Conservation (phyloP, 2,888 invertebrate genomes). For the Bombyx huttoni region DNA sequence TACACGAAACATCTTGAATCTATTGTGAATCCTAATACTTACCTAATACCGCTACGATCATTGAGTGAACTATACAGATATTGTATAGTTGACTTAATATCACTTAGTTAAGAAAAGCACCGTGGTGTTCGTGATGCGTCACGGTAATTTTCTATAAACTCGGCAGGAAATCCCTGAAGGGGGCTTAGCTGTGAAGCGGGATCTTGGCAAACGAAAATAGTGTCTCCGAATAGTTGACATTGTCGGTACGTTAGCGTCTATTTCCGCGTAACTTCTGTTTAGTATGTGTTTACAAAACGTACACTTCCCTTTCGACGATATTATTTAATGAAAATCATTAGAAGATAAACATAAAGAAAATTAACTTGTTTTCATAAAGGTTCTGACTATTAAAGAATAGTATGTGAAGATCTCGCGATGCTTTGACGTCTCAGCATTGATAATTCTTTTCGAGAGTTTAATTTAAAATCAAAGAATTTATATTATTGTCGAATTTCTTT, state of each 20-base stretch:
- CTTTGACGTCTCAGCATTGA: background rate
- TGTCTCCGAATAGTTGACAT: conserved; percentile 52
- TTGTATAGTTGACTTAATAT: too few species aligned
- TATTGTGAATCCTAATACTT: background rate
- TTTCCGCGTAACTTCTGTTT: conserved; percentile 27
- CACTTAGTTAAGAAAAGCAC: too few species aligned
- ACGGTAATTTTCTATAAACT: conserved; percentile 22
- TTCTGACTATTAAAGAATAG: too few species aligned
- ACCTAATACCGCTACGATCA: too few species aligned
- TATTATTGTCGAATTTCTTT: too few species aligned
- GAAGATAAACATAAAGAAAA: background rate
- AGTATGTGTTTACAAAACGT: background rate
- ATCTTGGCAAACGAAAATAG: conserved; percentile 35
- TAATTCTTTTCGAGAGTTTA: background rate
- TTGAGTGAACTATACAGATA: too few species aligned
- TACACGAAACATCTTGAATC: background rate
- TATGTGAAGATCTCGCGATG: background rate
- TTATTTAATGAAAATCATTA: background rate
- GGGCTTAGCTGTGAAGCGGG: conserved; percentile 23
- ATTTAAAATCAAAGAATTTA: too few species aligned
- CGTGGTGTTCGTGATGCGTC: conserved; percentile 9
- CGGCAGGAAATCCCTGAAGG: conserved; percentile 34
- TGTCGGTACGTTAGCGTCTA: conserved; percentile 32
- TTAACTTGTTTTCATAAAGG: background rate
- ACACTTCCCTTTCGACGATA: background rate